phyloP scores from a whole-genome alignment of 2,888 invertebrate genomes.

The Meloe dianella region DNA sequence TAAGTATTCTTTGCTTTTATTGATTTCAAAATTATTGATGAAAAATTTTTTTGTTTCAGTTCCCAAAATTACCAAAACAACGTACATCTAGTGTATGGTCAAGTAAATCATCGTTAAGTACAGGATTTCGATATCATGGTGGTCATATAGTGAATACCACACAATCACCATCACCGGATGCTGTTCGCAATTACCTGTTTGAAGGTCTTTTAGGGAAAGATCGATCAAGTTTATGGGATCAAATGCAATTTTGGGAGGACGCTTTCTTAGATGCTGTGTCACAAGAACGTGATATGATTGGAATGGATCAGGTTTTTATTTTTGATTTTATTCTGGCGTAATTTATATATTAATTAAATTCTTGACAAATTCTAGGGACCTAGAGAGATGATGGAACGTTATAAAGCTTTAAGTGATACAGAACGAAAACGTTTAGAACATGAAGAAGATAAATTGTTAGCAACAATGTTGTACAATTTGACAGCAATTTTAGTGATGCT shows the following conservation, averaged over 20 bases:
- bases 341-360: background rate
- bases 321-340: slow-evolving; percentile 7
- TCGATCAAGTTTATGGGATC: slow-evolving; percentile 92
- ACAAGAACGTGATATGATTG: slow-evolving; percentile 98
- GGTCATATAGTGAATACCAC: slow-evolving; percentile 85
- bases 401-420: slow-evolving; percentile 90
- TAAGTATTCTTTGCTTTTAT: background rate
- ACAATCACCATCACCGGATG: slow-evolving; percentile 88
- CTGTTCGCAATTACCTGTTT: slow-evolving; percentile 87
- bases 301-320: slow-evolving; percentile 87
- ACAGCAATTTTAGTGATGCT: slow-evolving; percentile 95
- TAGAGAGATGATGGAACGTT: slow-evolving; percentile 98
- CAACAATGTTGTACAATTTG: slow-evolving; percentile 95
- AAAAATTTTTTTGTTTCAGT: slow-evolving; percentile 58
- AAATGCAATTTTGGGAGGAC: slow-evolving; percentile 99
- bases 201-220: slow-evolving; percentile 87
- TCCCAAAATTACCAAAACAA: slow-evolving; percentile 75
- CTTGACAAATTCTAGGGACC: slow-evolving; percentile 69
- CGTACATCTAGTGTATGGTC: slow-evolving; percentile 91
- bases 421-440: slow-evolving; percentile 94
- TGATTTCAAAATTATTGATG: slow-evolving; percentile 6
- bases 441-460: slow-evolving; percentile 94
- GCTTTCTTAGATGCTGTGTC: slow-evolving; percentile 97
- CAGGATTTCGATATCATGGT: slow-evolving; percentile 85
- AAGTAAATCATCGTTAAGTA: slow-evolving; percentile 86